A percentile compares a stretch with the other conserved stretches of the same genome.
These are phyloP conservation scores for Agonopterix subpropinquella DNA, from an alignment of 2,888 invertebrate genomes.

Conservation along the genomic window DNA sequence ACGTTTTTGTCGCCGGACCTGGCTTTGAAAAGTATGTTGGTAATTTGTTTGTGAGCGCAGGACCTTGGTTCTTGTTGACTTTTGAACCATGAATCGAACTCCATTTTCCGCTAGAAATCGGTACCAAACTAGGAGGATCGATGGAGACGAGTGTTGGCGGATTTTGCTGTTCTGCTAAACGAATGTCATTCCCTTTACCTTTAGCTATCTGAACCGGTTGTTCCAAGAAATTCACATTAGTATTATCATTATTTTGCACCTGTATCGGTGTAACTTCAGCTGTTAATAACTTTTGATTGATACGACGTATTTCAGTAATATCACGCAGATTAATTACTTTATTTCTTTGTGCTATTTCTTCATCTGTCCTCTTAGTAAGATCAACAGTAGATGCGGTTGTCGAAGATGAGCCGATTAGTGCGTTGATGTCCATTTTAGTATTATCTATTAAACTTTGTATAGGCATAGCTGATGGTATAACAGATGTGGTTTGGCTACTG, in stretches of 20 bases:
- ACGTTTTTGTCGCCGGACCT: not conserved
- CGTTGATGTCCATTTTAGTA: conserved; percentile 3
- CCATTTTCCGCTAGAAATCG: no score
- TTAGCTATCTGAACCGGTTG: not conserved
- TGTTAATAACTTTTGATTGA: conserved; percentile 49
- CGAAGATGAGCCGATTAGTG: not conserved
- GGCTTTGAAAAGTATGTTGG: no score
- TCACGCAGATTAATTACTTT: conserved; percentile 48
- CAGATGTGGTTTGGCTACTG: conserved; percentile 16
- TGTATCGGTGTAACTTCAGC: conserved; percentile 51
- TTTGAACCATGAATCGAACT: no score
- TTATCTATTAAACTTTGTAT: conserved; percentile 41
- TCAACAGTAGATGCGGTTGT: not conserved
- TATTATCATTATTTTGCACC: not conserved
- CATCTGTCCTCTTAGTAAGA: conserved; percentile 1
- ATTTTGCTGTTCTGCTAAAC: not conserved
- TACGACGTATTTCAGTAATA: conserved; percentile 41
- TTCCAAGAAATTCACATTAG: not conserved
- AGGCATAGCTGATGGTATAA: conserved; percentile 38
- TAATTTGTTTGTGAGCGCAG: no score
- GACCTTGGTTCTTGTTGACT: not conserved
- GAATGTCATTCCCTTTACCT: no score
- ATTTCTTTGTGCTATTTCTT: conserved; percentile 28
- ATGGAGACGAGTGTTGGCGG: not conserved
- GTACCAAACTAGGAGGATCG: no score